These are phyloP conservation scores for Pandemis corylana DNA, from an alignment of 2,888 invertebrate species.

Conservation along the genomic window DNA sequence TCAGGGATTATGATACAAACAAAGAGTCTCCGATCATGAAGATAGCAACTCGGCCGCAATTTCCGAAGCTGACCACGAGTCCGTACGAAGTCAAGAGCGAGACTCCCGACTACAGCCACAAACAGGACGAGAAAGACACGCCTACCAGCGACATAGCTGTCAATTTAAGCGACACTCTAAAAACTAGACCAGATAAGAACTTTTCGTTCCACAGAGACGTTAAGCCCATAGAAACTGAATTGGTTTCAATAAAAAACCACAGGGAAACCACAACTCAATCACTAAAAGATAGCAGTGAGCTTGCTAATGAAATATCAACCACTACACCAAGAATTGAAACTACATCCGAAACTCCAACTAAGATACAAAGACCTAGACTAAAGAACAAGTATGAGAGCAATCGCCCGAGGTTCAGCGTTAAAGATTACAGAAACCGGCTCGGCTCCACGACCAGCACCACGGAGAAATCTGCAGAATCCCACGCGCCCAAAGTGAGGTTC, in stretches of 20 bases:
- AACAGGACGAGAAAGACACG: slow-evolving; percentile 82
- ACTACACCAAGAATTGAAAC: slow-evolving; percentile 64
- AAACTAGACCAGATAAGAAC: slow-evolving; percentile 61
- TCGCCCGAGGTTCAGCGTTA: slow-evolving; percentile 90
- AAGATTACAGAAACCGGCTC: slow-evolving; percentile 89
- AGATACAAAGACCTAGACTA: slow-evolving; percentile 67
- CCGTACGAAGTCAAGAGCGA: slow-evolving; percentile 65
- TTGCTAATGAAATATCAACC: slow-evolving; percentile 58
- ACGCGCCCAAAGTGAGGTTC: slow-evolving; percentile 73
- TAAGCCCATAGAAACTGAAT: slow-evolving; percentile 75
- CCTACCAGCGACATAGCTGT: slow-evolving; percentile 81
- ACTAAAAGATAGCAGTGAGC: slow-evolving; percentile 52
- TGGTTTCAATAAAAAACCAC: slow-evolving; percentile 56
- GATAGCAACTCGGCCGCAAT: slow-evolving; percentile 72
- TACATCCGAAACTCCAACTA: slow-evolving; percentile 59
- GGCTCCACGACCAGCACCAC: slow-evolving; percentile 83
- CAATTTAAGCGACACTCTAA: slow-evolving; percentile 65
- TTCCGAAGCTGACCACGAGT: slow-evolving; percentile 57
- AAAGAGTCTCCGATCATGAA: slow-evolving; percentile 82
- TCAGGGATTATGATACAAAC: slow-evolving; percentile 60
- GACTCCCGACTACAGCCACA: slow-evolving; percentile 76
- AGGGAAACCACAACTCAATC: slow-evolving; percentile 63
- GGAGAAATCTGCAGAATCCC: slow-evolving; percentile 66
- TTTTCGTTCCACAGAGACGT: slow-evolving; percentile 79
- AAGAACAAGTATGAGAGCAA: slow-evolving; percentile 86